A percentile compares a stretch with the other conserved stretches of the same genome.
phyloP scores from a whole-genome alignment of 2,113 vertebrate genomes.

The Sturnus vulgaris region DNA sequence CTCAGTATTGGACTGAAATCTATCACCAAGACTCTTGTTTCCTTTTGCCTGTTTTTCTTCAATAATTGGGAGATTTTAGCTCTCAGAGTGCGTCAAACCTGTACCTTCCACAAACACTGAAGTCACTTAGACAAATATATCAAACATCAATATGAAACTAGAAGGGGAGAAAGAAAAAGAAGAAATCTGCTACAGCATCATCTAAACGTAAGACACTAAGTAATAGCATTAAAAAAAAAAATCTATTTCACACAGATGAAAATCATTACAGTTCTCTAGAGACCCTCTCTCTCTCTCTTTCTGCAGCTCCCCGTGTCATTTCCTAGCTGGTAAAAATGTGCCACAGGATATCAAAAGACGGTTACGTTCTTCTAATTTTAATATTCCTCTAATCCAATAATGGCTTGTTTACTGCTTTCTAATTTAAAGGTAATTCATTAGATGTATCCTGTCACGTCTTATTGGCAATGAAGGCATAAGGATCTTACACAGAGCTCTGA shows the following conservation, averaged over 20 bases:
- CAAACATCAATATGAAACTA: constrained; percentile 4
- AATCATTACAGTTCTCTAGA: constrained; percentile 46
- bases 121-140: background rate
- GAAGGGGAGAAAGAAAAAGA: background rate
- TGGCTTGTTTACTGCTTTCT: constrained; percentile 55
- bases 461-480: background rate
- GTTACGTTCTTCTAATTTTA: constrained; percentile 47
- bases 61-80: constrained; percentile 23
- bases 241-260: constrained; percentile 53
- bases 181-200: background rate
- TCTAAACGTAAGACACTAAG: constrained; percentile 12
- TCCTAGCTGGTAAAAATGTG: constrained; percentile 41
- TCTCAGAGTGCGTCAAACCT: background rate
- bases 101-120: background rate
- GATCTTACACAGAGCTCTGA: background rate
- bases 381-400: constrained; percentile 62
- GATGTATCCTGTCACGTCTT: constrained; percentile 40
- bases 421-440: constrained; percentile 67
- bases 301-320: constrained; percentile 34
- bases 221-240: constrained; percentile 8
- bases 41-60: background rate
- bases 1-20: background rate
- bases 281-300: constrained; percentile 13
- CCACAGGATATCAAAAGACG: constrained; percentile 39
- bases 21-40: background rate